Percentiles rank a stretch among this genome's conserved stretches.
phyloP scores from a whole-genome alignment of 2,797 vertebrate genomes.

The Sylvia borin region DNA sequence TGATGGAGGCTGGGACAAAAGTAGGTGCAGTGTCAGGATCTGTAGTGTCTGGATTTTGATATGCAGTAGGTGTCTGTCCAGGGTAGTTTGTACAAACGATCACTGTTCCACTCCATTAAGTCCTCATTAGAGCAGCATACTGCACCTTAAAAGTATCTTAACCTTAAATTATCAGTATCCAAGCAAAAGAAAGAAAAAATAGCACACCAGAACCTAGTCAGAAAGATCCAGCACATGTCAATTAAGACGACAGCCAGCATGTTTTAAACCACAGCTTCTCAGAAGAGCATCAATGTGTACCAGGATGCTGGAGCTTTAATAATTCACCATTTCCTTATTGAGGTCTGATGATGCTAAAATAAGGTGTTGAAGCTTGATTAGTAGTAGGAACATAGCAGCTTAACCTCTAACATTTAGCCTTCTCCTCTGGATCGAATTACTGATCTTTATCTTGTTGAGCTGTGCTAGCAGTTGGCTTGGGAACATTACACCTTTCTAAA shows the following conservation, averaged over 20 bases:
- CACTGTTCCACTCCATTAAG: conserved; percentile 42
- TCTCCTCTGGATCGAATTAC: conserved; percentile 90
- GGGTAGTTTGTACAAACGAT: conserved; percentile 24
- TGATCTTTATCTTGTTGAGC: conserved; percentile 93
- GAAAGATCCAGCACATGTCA: not conserved
- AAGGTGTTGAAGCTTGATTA: conserved; percentile 90
- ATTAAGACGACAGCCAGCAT: conserved; percentile 8
- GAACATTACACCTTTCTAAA: conserved; percentile 91
- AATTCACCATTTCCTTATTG: conserved; percentile 80
- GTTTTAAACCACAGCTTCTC: conserved; percentile 47
- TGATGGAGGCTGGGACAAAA: conserved; percentile 50
- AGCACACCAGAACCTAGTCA: not conserved
- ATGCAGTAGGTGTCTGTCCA: conserved; percentile 14
- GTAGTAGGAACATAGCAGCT: conserved; percentile 87
- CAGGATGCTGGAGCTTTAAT: conserved; percentile 72
- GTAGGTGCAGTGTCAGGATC: not conserved
- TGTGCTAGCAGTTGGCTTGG: conserved; percentile 86
- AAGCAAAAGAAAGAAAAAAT: conserved; percentile 32
- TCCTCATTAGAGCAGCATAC: conserved; percentile 52
- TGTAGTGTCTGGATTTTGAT: not conserved
- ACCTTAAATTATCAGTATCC: conserved; percentile 48
- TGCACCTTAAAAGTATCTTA: conserved; percentile 46
- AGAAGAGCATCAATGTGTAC: conserved; percentile 71
- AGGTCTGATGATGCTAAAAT: conserved; percentile 74
- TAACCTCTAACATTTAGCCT: conserved; percentile 85